Conservation (phyloP, 2,888 invertebrate species). For the Sarcophaga carnaria region DNA sequence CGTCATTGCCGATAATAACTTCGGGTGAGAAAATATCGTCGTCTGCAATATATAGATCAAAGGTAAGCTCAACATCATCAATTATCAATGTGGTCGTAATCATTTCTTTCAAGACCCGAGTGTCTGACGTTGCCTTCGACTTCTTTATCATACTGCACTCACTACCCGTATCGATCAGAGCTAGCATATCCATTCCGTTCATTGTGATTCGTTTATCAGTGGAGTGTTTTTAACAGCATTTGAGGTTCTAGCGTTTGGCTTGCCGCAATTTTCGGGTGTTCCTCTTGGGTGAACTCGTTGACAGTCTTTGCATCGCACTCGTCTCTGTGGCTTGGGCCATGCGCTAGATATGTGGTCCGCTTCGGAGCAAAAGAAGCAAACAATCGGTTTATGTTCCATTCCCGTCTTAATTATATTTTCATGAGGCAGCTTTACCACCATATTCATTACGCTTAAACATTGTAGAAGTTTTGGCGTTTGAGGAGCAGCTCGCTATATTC, state of each 20-base stretch:
- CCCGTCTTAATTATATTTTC: too few relatives aligned
- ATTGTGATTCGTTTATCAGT: neutral
- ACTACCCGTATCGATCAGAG: slow-evolving; percentile 43
- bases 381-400: neutral
- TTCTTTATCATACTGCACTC: neutral
- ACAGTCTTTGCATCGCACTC: slow-evolving; percentile 10
- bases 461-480: too few relatives aligned
- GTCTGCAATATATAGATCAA: too few relatives aligned
- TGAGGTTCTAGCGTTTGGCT: neutral
- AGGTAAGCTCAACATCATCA: too few relatives aligned
- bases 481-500: too few relatives aligned
- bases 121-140: too few relatives aligned
- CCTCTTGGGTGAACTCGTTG: slow-evolving; percentile 15
- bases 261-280: slow-evolving; percentile 14
- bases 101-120: too few relatives aligned
- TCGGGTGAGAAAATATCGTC: too few relatives aligned
- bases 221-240: neutral
- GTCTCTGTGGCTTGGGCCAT: slow-evolving; percentile 22
- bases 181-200: slow-evolving; percentile 12
- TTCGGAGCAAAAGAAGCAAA: neutral
- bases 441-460: too few relatives aligned
- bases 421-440: too few relatives aligned
- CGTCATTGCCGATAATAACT: too few relatives aligned
- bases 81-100: too few relatives aligned
- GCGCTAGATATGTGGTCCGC: slow-evolving; percentile 14